Evolutionary conservation across 2,797 vertebrate genomes (phyloP).

Genomic region (Oreortyx pictus): DNA sequence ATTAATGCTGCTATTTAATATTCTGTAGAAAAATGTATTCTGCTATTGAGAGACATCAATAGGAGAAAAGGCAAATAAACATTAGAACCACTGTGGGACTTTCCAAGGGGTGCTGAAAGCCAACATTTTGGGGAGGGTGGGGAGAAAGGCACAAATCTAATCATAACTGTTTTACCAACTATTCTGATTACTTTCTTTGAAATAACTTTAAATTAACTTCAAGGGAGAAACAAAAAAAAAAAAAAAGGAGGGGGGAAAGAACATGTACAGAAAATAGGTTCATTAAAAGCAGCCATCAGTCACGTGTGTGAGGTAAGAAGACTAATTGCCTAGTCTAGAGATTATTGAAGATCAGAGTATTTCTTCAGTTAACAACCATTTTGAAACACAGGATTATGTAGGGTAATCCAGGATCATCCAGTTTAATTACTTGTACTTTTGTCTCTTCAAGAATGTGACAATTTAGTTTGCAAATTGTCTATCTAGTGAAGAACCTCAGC

Average conservation of each 20-base stretch:
- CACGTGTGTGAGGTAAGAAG: neutral
- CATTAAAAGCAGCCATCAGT: neutral
- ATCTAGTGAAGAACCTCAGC: neutral
- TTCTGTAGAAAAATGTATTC: slow-evolving; percentile 10
- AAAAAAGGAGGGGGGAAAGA: neutral
- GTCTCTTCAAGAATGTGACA: slow-evolving; percentile 5
- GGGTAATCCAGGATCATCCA: slow-evolving; percentile 22
- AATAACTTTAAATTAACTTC: slow-evolving; percentile 6
- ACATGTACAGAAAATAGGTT: neutral
- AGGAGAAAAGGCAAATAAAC: neutral
- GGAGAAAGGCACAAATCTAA: neutral
- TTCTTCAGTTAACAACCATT: neutral
- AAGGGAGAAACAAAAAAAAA: neutral
- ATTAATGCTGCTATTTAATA: slow-evolving; percentile 40
- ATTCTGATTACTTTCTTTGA: neutral
- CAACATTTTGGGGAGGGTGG: neutral
- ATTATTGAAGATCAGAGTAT: slow-evolving; percentile 50
- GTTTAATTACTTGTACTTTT: slow-evolving; percentile 41
- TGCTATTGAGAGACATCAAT: neutral
- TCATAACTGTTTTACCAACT: neutral
- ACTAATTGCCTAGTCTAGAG: slow-evolving; percentile 17
- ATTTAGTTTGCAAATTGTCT: neutral
- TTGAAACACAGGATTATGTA: slow-evolving; percentile 35
- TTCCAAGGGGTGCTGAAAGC: neutral
- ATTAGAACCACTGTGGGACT: neutral